Evolutionary conservation across 2,113 vertebrate genomes (phyloP).

Genomic region (Nematolebias whitei): DNA sequence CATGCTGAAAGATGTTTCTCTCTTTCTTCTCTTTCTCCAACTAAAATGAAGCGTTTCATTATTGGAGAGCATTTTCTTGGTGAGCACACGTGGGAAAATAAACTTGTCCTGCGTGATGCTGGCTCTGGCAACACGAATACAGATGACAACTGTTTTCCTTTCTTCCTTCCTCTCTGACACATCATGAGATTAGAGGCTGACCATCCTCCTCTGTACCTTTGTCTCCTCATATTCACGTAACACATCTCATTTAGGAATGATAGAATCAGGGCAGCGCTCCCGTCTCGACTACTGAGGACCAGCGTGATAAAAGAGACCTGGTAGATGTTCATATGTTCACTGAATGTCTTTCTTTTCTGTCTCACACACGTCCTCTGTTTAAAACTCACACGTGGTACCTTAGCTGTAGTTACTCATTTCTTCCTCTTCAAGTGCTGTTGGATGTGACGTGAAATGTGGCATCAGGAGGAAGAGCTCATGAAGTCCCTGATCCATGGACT

Average conservation of each 20-base stretch:
- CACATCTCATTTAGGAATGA: constrained; percentile 75
- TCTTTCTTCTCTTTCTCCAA: constrained; percentile 41
- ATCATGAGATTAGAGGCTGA: constrained; percentile 57
- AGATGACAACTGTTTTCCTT: constrained; percentile 58
- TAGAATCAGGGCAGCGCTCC: constrained; percentile 76
- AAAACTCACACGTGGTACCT: constrained; percentile 32
- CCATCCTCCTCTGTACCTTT: constrained; percentile 61
- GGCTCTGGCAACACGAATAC: constrained; percentile 63
- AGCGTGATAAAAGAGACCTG: constrained; percentile 74
- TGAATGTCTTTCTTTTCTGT: constrained; percentile 37
- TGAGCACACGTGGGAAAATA: constrained; percentile 39
- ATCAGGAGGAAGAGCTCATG: constrained; percentile 62
- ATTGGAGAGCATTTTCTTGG: constrained; percentile 58
- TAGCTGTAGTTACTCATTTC: constrained; percentile 62
- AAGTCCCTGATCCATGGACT: constrained; percentile 45
- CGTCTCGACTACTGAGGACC: constrained; percentile 75
- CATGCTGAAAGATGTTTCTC: constrained; percentile 18
- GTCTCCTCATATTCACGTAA: constrained; percentile 67
- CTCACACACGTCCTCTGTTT: constrained; percentile 14
- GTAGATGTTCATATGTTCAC: constrained; percentile 62
- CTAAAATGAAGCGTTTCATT: constrained; percentile 70
- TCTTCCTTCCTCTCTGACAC: constrained; percentile 25
- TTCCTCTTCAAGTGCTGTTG: constrained; percentile 69
- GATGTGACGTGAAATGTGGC: constrained; percentile 67
- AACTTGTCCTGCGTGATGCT: constrained; percentile 61